Base-by-base conservation (phyloP, 2,113 vertebrate species). In the Corydoras sp. region DNA sequence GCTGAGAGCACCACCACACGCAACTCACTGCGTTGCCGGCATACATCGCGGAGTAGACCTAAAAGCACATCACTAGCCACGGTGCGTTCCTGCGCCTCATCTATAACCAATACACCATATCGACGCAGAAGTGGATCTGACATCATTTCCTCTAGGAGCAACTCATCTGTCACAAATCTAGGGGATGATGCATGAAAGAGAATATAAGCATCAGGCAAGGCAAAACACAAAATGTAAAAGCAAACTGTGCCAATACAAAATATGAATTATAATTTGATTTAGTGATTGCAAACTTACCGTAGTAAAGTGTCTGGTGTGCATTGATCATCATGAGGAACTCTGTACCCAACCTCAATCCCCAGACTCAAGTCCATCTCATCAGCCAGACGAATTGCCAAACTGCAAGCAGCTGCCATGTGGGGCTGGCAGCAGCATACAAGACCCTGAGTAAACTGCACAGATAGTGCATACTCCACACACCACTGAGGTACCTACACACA, bases 301-400 rank as follows among this genome's bases (percentile, higher is more conserved):
- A 99, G 92, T 78, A 98, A 84, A 61, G 94, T 95, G 81, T 95
- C 92, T 0, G 92, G 76, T 10, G 91, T 93, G 49, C 94, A 94
- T 88, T 94, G 92, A 77, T 98, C 93, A 75, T 98, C 96, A 0
- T 95, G 92, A 2, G 94, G 90, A 60, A 97, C 89, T 24, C 91
- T 89, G 87, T 98, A 98, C 67, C 96, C 95, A 24, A 98, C 90
- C 85, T 98, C 96, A 11, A 97, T 89, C 64, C 97, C 97, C 83
- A 98, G 78, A 58, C 92, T 96, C 54, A 99, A 88, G 85, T 99
- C 97, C 96, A 99, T 97, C 85, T 99, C 97, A 3, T 99, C 97
- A 0, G 96, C 97, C 79, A 98, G 93, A 0, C 89, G 89, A 10
- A 97, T 83, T 2, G 96, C 92, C 76, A 98, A 84, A 83, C 94